Evolutionary conservation across 2,797 vertebrate genomes (phyloP).

Genomic region (Sebastes diploproa): DNA sequence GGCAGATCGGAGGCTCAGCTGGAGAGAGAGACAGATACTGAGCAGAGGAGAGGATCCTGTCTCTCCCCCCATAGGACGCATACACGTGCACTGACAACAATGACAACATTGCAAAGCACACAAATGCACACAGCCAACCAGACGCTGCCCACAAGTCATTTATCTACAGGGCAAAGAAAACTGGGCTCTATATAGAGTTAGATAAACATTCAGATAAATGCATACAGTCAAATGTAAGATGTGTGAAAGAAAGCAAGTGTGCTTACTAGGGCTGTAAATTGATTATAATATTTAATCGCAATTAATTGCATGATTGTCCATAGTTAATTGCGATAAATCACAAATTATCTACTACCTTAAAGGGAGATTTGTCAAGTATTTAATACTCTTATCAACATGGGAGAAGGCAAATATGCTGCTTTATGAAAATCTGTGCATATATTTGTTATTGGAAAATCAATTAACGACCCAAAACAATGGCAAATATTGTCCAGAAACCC

Average conservation of each 20-base stretch:
- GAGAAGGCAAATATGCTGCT: no score
- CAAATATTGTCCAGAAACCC: no score
- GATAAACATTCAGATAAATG: conserved; percentile 12
- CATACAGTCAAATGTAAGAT: not conserved
- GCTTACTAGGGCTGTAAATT: no score
- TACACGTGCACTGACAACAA: conserved; percentile 47
- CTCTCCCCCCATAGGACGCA: conserved; percentile 35
- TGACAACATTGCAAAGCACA: conserved; percentile 49
- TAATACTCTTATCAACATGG: no score
- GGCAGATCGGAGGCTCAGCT: conserved; percentile 81
- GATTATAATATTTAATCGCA: no score
- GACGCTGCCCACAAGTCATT: conserved; percentile 18
- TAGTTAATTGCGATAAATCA: no score
- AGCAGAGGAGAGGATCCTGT: conserved; percentile 57
- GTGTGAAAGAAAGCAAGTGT: not conserved
- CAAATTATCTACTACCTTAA: not conserved
- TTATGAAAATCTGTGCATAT: no score
- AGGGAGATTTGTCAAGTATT: no score
- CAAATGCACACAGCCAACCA: conserved; percentile 13
- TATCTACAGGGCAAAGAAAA: conserved; percentile 11
- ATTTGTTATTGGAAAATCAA: no score
- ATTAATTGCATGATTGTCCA: no score
- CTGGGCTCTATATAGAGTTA: not conserved
- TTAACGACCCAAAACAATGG: no score
- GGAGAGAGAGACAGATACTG: conserved; percentile 52